Percentiles rank a stretch among this genome's conserved stretches.
These are phyloP conservation scores for Dromiciops gliroides DNA, from an alignment of 2,113 vertebrate species.

Conservation along the genomic window DNA sequence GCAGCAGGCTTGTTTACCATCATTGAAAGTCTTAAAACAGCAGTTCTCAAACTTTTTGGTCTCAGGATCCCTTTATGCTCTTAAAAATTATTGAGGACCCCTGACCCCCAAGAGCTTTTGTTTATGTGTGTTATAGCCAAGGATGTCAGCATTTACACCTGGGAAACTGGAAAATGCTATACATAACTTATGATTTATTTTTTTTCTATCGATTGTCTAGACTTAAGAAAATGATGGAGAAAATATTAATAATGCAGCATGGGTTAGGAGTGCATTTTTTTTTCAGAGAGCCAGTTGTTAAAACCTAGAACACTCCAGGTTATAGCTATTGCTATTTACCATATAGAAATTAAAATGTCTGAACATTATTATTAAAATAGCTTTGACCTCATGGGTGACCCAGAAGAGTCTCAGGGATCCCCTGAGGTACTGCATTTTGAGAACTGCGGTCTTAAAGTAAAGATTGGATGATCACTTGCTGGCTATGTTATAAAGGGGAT, in stretches of 20 bases:
- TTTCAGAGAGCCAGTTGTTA: background rate
- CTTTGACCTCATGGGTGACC: background rate
- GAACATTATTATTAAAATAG: background rate
- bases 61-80: too few relatives aligned
- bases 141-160: too few relatives aligned
- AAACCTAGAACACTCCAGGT: background rate
- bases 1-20: too few relatives aligned
- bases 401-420: background rate
- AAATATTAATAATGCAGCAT: background rate
- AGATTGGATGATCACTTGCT: background rate
- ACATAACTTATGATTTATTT: too few relatives aligned
- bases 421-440: background rate
- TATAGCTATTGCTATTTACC: background rate
- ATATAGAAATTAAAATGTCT: background rate
- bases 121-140: too few relatives aligned
- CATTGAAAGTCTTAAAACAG: too few relatives aligned
- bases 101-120: too few relatives aligned
- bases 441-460: background rate
- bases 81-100: too few relatives aligned
- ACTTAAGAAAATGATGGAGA: background rate
- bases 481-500: background rate
- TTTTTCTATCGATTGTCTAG: too few relatives aligned
- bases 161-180: too few relatives aligned
- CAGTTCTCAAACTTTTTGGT: too few relatives aligned
- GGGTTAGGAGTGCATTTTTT: background rate